A percentile compares a stretch with the other conserved stretches of the same genome.
phyloP scores from a whole-genome alignment of 2,113 vertebrate species.

The Saccopteryx leptura region DNA sequence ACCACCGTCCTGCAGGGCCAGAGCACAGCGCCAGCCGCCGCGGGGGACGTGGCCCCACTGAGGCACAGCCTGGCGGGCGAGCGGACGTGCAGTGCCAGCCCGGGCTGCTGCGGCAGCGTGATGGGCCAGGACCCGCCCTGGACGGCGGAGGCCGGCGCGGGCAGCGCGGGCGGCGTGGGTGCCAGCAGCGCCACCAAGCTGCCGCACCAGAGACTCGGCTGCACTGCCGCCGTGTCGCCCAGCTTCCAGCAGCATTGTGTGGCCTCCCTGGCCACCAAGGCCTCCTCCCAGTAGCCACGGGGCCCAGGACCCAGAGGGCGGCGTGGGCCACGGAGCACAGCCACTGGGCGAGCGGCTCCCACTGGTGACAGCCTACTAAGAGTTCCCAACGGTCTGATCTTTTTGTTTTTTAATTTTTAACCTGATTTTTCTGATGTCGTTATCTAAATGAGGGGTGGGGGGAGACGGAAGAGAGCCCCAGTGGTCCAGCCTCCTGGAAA shows the following conservation, averaged over 20 bases:
- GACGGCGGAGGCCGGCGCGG: conserved; percentile 92
- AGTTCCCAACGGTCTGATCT: conserved; percentile 79
- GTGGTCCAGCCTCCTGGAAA: conserved; percentile 51
- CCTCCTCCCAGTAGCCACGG: conserved; percentile 96
- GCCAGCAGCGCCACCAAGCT: conserved; percentile 88
- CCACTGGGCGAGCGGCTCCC: conserved; percentile 70
- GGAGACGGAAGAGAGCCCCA: background rate
- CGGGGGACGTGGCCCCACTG: conserved; percentile 87
- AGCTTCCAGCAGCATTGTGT: conserved; percentile 99
- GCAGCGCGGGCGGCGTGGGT: conserved; percentile 76
- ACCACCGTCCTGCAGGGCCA: conserved; percentile 93
- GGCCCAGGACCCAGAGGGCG: conserved; percentile 83
- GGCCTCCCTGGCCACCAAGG: conserved; percentile 96
- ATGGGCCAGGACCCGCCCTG: conserved; percentile 93
- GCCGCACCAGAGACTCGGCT: conserved; percentile 97
- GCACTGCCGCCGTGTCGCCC: conserved; percentile 95
- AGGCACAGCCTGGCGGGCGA: conserved; percentile 87
- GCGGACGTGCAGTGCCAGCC: conserved; percentile 88
- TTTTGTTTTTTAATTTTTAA: conserved; percentile 74
- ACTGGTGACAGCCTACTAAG: conserved; percentile 59
- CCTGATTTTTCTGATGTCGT: conserved; percentile 84
- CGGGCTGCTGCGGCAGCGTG: conserved; percentile 91
- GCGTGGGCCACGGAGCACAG: conserved; percentile 65
- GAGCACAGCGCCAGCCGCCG: conserved; percentile 77
- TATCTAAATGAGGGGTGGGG: conserved; percentile 69